These are phyloP conservation scores for Plumapathes pennacea DNA, from an alignment of 92 coral and sea anemone genomes.

Conservation along the genomic window DNA sequence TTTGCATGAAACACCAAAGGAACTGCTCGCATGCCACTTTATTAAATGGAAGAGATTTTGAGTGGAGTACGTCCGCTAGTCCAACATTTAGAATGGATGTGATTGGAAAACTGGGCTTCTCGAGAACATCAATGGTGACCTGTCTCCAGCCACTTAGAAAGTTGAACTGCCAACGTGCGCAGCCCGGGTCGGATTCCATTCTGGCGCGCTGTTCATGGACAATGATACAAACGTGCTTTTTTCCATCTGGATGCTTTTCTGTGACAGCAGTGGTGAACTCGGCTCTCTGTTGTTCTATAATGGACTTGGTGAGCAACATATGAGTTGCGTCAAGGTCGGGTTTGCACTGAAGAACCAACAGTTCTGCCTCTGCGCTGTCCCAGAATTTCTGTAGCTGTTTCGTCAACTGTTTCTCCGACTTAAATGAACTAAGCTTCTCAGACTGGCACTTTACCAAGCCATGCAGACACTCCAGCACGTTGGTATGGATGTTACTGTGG, in stretches of 20 bases:
- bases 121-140: conserved; percentile 83
- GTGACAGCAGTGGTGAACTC: conserved; percentile 18
- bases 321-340: conserved; percentile 93
- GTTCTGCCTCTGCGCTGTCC: conserved; percentile 51
- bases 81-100: conserved; percentile 56
- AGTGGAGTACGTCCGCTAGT: conserved; percentile 49
- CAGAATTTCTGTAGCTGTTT: conserved; percentile 75
- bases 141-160: conserved; percentile 95
- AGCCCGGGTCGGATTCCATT: conserved; percentile 13
- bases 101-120: conserved; percentile 62
- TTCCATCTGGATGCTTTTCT: conserved; percentile 2
- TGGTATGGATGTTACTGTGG: conserved; percentile 78
- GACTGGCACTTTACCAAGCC: conserved; percentile 59
- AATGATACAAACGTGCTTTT: conserved; percentile 86
- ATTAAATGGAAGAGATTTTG: conserved; percentile 59
- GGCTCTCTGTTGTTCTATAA: conserved; percentile 80
- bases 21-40: conserved; percentile 68
- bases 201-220: conserved; percentile 80
- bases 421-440: conserved; percentile 87
- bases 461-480: conserved; percentile 64
- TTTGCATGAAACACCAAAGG: conserved; percentile 91
- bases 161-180: conserved; percentile 89
- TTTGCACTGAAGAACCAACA: conserved; percentile 82
- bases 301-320: conserved; percentile 84
- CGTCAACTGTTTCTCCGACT: conserved; percentile 89